Evolutionary conservation across 2,113 vertebrate species (phyloP).

Genomic region (Motacilla tschutschensis): DNA sequence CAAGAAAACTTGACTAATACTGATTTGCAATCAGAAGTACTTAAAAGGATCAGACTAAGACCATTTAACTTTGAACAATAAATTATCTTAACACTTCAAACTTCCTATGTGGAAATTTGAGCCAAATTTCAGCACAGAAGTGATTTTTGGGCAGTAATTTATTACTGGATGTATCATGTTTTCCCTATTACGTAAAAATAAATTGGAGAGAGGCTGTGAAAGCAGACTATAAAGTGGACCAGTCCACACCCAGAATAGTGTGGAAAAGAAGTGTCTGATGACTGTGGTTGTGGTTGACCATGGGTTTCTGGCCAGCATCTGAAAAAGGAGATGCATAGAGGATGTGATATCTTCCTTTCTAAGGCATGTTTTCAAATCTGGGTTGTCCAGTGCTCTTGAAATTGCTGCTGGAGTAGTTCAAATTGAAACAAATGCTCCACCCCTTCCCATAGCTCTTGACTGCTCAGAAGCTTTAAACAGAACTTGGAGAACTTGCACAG

Average conservation of each 20-base stretch:
- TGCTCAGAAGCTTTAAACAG: background rate
- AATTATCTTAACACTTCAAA: background rate
- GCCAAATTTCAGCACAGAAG: background rate
- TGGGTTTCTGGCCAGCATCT: background rate
- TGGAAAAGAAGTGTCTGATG: background rate
- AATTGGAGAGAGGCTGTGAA: background rate
- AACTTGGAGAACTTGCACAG: background rate
- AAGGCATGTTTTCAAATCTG: background rate
- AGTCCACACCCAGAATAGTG: background rate
- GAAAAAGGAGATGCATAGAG: background rate
- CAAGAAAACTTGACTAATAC: background rate
- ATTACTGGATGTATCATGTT: background rate
- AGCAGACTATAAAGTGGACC: background rate
- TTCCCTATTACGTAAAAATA: background rate
- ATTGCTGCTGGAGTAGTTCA: background rate
- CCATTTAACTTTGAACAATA: background rate
- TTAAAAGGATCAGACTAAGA: conserved; percentile 17
- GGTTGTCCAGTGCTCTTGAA: background rate
- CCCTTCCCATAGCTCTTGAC: background rate
- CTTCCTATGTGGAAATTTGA: background rate
- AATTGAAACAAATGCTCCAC: background rate
- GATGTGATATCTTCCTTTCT: background rate
- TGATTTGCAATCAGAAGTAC: background rate
- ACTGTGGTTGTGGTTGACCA: background rate
- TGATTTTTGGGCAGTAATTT: background rate